A percentile compares a stretch with the other conserved stretches of the same genome.
phyloP scores from a whole-genome alignment of 2,113 vertebrate genomes.

The Petaurus breviceps region DNA sequence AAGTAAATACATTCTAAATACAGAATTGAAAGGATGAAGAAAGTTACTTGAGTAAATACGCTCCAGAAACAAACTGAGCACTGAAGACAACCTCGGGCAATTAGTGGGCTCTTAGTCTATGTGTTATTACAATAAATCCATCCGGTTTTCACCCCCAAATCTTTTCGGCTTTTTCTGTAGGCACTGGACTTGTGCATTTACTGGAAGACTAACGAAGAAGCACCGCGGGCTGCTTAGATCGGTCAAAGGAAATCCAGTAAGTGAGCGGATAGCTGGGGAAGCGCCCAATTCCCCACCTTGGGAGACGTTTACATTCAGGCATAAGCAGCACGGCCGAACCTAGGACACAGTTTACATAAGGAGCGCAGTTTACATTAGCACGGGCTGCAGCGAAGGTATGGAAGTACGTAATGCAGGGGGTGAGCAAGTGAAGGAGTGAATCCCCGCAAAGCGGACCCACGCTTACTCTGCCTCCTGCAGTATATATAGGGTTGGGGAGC shows the following conservation, averaged over 20 bases:
- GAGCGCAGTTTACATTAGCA: not conserved
- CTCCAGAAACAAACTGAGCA: conserved; percentile 67
- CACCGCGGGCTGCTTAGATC: not conserved
- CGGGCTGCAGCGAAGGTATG: not conserved
- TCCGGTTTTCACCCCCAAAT: not conserved
- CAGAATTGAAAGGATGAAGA: conserved; percentile 74
- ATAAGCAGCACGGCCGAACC: not conserved
- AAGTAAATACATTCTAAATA: conserved; percentile 77
- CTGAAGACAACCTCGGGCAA: not conserved
- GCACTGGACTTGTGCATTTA: rapidly evolving
- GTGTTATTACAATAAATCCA: not conserved
- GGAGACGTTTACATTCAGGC: not conserved
- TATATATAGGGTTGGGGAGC: not conserved
- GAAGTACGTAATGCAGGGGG: not conserved
- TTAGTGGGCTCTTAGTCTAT: not conserved
- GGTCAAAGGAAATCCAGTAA: conserved; percentile 8
- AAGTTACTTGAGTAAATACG: conserved; percentile 70
- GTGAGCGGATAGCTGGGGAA: not conserved
- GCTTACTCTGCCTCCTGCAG: not conserved
- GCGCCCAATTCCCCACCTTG: not conserved
- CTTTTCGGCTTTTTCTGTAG: not conserved
- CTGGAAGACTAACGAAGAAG: not conserved
- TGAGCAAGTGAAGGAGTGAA: not conserved
- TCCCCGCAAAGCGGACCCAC: not conserved
- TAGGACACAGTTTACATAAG: not conserved